A percentile compares a stretch with the other conserved stretches of the same genome.
Conservation (phyloP, 2,888 invertebrate genomes). For the Thecophora atra region DNA sequence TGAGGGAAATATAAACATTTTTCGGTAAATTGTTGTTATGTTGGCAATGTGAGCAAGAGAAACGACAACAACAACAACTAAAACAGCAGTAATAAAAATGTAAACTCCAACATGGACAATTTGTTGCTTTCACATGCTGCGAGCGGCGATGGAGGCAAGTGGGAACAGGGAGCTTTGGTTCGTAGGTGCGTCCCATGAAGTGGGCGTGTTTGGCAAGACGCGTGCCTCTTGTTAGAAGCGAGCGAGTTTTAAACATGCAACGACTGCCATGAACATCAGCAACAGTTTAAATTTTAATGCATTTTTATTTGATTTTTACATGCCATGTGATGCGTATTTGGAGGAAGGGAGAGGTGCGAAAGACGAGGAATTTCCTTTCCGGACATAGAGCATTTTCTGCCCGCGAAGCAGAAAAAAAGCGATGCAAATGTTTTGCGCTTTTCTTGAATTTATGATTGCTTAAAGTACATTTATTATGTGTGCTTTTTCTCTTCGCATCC, state of each 20-base stretch:
- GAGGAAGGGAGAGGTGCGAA: not conserved
- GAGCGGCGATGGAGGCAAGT: not conserved
- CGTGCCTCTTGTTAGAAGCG: not conserved
- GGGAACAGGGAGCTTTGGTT: not conserved
- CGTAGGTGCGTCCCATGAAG: not conserved
- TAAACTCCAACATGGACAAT: conserved; percentile 41
- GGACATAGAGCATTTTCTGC: no score
- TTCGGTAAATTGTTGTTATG: conserved; percentile 7
- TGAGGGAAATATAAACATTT: conserved; percentile 8
- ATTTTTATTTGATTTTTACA: not conserved
- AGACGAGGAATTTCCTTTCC: not conserved
- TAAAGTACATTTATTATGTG: not conserved
- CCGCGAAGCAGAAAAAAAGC: not conserved
- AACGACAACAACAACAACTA: not conserved
- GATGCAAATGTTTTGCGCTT: not conserved
- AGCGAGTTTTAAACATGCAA: conserved; percentile 7
- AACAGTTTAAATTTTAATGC: conserved; percentile 21
- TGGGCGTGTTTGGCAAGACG: conserved; percentile 5
- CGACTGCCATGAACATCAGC: conserved; percentile 21
- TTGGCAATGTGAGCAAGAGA: not conserved
- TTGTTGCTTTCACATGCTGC: conserved; percentile 29
- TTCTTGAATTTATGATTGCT: not conserved
- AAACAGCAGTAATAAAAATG: conserved; percentile 39
- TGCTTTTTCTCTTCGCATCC: not conserved
- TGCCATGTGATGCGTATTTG: not conserved